Conservation (phyloP, 23 tunicate species). For the Styela plicata region DNA sequence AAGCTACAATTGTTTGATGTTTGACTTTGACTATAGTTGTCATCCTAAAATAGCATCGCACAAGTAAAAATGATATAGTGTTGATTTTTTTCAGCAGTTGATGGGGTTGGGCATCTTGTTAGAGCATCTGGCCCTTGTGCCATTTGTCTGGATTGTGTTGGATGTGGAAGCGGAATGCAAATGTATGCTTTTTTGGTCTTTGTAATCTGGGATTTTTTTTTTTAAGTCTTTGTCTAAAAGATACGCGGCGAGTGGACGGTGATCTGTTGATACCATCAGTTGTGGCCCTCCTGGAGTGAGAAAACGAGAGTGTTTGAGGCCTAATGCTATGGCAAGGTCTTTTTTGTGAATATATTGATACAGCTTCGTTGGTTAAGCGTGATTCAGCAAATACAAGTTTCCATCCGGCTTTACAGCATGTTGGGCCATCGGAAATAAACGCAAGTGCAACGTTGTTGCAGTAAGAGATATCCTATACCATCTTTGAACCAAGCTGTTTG, state of each 20-base stretch:
- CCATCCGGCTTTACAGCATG: constrained; percentile 40
- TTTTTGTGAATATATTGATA: constrained; percentile 28
- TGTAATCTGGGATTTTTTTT: not conserved
- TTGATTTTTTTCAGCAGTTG: not conserved
- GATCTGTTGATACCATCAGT: not conserved
- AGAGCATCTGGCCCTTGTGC: not conserved
- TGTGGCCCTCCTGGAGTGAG: constrained; percentile 10
- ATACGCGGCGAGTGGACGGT: constrained; percentile 19
- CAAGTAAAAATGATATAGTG: not conserved
- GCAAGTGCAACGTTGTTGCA: constrained; percentile 36
- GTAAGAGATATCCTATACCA: constrained; percentile 32
- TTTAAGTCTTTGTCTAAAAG: constrained; percentile 18
- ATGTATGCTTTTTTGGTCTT: not conserved
- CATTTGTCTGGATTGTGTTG: not conserved
- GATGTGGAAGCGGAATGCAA: not conserved
- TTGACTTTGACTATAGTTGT: no score
- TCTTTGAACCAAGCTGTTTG: not conserved
- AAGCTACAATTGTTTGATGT: no score
- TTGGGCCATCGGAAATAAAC: not conserved
- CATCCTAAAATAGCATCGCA: no score
- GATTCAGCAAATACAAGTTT: constrained; percentile 22
- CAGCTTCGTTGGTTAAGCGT: constrained; percentile 15
- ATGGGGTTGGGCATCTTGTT: not conserved
- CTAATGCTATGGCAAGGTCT: constrained; percentile 29
- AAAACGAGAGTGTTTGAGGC: constrained; percentile 24